A percentile compares a stretch with the other conserved stretches of the same genome.
These are phyloP conservation scores for Epinephelus fuscoguttatus DNA, from an alignment of 2,113 vertebrate species.

Conservation along the genomic window DNA sequence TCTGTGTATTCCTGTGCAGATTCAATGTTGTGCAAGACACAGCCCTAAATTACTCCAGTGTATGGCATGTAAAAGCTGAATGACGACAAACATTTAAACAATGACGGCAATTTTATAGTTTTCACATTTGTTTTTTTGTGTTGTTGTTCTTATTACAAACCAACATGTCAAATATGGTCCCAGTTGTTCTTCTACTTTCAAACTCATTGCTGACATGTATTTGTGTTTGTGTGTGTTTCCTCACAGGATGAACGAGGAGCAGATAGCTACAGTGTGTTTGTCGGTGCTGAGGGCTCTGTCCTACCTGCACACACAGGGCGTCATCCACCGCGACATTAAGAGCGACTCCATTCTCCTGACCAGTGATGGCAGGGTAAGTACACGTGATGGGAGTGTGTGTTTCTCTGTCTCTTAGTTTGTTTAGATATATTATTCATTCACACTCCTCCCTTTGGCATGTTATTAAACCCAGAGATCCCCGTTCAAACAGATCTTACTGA, in stretches of 20 bases:
- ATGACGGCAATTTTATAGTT: too few relatives aligned
- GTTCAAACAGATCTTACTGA: background rate
- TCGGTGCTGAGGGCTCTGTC: constrained; percentile 95
- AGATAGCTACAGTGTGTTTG: constrained; percentile 97
- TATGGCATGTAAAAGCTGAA: too few relatives aligned
- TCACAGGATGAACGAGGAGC: constrained; percentile 98
- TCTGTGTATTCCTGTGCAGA: too few relatives aligned
- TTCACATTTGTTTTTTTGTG: too few relatives aligned
- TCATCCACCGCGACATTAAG: constrained; percentile 99
- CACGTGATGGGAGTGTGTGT: background rate
- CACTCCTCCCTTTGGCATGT: background rate
- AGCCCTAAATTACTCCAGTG: too few relatives aligned
- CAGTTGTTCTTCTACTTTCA: background rate
- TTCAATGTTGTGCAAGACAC: too few relatives aligned
- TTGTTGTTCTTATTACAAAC: too few relatives aligned
- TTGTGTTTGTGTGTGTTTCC: constrained; percentile 42
- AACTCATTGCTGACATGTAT: background rate
- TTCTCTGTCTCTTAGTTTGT: background rate
- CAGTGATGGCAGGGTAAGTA: constrained; percentile 94
- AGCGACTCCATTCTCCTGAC: constrained; percentile 99
- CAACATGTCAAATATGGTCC: too few relatives aligned
- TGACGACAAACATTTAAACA: too few relatives aligned
- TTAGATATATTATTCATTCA: background rate
- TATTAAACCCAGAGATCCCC: background rate
- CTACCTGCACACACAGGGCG: constrained; percentile 97